phyloP scores from a whole-genome alignment of 2,888 invertebrate genomes.

The Epicampocera succincta region DNA sequence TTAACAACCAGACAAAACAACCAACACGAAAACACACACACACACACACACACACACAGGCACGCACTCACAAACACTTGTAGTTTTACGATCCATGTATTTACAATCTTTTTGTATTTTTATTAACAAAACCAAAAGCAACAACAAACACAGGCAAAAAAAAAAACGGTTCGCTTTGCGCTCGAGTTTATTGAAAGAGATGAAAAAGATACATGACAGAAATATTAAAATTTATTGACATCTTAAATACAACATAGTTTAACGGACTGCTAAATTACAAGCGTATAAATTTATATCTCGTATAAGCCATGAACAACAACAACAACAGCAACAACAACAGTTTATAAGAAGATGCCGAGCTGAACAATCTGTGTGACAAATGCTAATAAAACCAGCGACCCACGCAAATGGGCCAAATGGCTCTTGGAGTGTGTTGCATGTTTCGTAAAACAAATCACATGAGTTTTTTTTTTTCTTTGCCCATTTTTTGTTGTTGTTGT shows the following conservation, averaged over 20 bases:
- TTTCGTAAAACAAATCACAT: slow-evolving; percentile 16
- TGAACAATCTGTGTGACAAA: slow-evolving; percentile 36
- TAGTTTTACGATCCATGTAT: slow-evolving; percentile 4
- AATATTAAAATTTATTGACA: slow-evolving; percentile 69
- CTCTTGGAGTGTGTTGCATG: background rate
- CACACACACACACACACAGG: too few species aligned
- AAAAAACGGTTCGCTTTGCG: slow-evolving; percentile 18
- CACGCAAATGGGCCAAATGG: background rate
- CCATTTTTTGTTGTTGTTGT: too few species aligned
- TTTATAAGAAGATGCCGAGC: slow-evolving; percentile 22
- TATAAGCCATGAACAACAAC: background rate
- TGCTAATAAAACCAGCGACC: background rate
- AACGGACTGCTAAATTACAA: slow-evolving; percentile 33
- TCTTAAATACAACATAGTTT: slow-evolving; percentile 65
- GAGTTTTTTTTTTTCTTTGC: background rate
- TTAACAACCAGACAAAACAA: slow-evolving; percentile 40
- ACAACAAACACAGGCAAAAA: too few species aligned
- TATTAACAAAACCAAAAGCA: background rate
- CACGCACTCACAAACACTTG: background rate
- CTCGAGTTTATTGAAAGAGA: slow-evolving; percentile 59
- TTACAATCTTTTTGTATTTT: slow-evolving; percentile 23
- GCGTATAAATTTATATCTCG: slow-evolving; percentile 23
- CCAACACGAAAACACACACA: too few species aligned
- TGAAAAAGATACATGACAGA: slow-evolving; percentile 68
- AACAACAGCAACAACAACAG: too few species aligned